Percentiles rank a stretch among this genome's conserved stretches.
Evolutionary conservation across 1,140 invertebrate genomes (phyloP).

Genomic region (Callitettix versicolor): DNA sequence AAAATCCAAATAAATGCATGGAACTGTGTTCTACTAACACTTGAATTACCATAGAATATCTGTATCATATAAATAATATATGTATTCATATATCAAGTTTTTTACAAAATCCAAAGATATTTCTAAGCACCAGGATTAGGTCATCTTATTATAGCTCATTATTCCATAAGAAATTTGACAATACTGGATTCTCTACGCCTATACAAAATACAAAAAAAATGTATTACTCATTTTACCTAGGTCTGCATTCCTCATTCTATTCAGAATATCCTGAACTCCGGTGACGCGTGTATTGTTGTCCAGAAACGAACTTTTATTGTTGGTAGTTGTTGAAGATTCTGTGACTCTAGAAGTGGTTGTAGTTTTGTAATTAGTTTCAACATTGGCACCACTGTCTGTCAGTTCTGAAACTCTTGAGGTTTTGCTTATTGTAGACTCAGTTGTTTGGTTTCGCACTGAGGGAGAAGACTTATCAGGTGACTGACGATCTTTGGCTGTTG

Average conservation of each 20-base stretch:
- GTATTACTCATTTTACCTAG: no score
- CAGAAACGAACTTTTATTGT: conserved; percentile 38
- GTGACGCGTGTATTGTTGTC: conserved; percentile 54
- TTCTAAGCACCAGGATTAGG: no score
- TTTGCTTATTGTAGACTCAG: not conserved
- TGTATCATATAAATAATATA: no score
- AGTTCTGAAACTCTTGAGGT: not conserved
- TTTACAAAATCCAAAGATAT: no score
- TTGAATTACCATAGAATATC: no score
- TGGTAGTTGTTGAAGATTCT: conserved; percentile 4
- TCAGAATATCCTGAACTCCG: conserved; percentile 58
- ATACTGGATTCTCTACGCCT: no score
- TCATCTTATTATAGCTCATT: no score
- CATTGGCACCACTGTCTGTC: not conserved
- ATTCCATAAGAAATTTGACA: no score
- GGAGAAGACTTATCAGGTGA: not conserved
- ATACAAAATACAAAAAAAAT: no score
- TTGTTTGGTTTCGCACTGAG: not conserved
- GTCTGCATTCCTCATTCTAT: conserved; percentile 60
- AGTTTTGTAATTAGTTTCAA: not conserved
- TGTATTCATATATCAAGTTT: no score
- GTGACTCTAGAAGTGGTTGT: conserved; percentile 1
- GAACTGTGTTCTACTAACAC: no score
- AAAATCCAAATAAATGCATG: no score
- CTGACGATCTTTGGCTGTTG: conserved; percentile 1